A percentile compares a stretch with the other conserved stretches of the same genome.
Evolutionary conservation across 2,797 vertebrate species (phyloP).

Genomic region (Danionella dracula): DNA sequence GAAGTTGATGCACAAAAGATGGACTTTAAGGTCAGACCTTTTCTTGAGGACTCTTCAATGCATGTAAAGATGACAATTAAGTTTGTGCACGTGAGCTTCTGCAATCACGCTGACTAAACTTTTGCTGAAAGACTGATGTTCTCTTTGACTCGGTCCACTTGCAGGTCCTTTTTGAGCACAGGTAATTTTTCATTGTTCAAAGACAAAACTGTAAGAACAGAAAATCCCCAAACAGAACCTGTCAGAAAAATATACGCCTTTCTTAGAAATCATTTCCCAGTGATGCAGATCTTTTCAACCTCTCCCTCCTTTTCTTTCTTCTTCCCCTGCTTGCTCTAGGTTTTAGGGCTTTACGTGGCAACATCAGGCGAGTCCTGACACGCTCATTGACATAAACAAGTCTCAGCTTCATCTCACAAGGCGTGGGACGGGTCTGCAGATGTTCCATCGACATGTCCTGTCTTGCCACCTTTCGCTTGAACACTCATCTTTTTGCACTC

Average conservation of each 20-base stretch:
- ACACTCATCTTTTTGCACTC: conserved; percentile 91
- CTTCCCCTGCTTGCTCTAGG: conserved; percentile 42
- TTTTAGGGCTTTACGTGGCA: conserved; percentile 66
- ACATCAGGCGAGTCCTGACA: conserved; percentile 81
- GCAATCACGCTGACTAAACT: conserved; percentile 11
- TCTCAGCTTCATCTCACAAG: conserved; percentile 87
- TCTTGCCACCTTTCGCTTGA: conserved; percentile 90
- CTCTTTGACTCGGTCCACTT: conserved; percentile 42
- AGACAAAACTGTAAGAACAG: conserved; percentile 20
- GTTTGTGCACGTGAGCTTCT: conserved; percentile 28
- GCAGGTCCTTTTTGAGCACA: conserved; percentile 24
- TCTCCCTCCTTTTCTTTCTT: conserved; percentile 44
- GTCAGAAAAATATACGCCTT: conserved; percentile 46
- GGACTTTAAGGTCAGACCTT: conserved; percentile 16
- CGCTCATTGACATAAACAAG: conserved; percentile 90
- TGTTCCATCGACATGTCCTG: conserved; percentile 86
- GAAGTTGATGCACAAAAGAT: conserved; percentile 11
- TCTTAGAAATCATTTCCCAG: conserved; percentile 54
- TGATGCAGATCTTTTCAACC: conserved; percentile 58
- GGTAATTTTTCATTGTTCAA: conserved; percentile 31
- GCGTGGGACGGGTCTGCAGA: conserved; percentile 93
- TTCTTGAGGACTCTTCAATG: background rate
- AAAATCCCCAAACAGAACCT: conserved; percentile 41
- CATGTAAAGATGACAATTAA: conserved; percentile 12
- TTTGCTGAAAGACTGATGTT: conserved; percentile 39